Conservation (phyloP, 2,113 vertebrate species). For the Clupea harengus region DNA sequence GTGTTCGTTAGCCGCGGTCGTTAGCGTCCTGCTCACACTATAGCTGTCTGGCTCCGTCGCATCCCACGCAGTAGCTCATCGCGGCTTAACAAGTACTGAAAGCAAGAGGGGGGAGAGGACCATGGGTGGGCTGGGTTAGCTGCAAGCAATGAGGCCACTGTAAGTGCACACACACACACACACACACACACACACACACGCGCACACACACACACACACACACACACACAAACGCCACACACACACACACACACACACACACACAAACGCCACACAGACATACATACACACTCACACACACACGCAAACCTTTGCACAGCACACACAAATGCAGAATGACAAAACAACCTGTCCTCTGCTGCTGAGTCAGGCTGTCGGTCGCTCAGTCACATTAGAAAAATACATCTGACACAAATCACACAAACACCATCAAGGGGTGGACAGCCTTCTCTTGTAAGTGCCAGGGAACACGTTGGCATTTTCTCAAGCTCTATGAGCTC, state of each 20-base stretch:
- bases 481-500: too few species aligned
- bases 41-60: constrained; percentile 67
- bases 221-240: too few species aligned
- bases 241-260: background rate
- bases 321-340: background rate
- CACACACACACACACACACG: constrained; percentile 11
- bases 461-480: background rate
- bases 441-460: background rate
- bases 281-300: background rate
- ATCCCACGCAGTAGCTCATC: constrained; percentile 80
- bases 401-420: background rate
- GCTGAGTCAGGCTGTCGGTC: background rate
- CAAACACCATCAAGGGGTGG: background rate
- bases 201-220: background rate
- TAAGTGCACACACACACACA: background rate
- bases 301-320: background rate
- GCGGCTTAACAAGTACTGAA: constrained; percentile 83
- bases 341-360: background rate
- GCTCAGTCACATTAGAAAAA: background rate
- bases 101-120: constrained; percentile 56
- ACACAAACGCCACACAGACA: too few species aligned
- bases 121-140: constrained; percentile 48
- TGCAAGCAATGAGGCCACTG: background rate
- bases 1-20: constrained; percentile 26
- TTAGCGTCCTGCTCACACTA: constrained; percentile 59